A percentile compares a stretch with the other conserved stretches of the same genome.
Conservation (phyloP, 2,888 invertebrate genomes). For the Strigamia transsilvanica region DNA sequence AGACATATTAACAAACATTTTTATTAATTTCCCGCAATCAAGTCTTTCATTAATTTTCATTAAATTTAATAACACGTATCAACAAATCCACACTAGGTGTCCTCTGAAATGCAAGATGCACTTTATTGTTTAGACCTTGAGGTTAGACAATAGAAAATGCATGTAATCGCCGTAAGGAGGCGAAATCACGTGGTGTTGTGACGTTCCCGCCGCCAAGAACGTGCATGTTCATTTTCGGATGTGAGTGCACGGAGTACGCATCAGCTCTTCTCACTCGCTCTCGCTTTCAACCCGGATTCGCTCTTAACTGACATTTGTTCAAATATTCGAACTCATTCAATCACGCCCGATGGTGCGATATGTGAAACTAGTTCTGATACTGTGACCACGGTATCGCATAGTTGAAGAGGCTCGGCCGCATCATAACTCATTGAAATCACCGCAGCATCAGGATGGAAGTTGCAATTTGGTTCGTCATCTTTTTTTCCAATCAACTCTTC, state of each 20-base stretch:
- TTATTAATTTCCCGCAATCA: neutral
- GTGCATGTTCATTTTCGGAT: conserved; percentile 34
- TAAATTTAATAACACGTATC: no score
- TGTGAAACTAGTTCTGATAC: neutral
- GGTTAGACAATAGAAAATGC: neutral
- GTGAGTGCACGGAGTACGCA: conserved; percentile 42
- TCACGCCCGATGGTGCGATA: neutral
- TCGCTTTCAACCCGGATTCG: neutral
- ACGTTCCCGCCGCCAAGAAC: conserved; percentile 25
- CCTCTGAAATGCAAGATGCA: neutral
- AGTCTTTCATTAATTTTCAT: neutral
- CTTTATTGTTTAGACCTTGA: neutral
- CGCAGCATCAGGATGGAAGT: conserved; percentile 28
- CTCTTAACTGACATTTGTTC: neutral
- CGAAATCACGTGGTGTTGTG: conserved; percentile 35
- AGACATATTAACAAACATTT: neutral
- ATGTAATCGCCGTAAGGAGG: conserved; percentile 35
- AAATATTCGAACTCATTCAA: neutral
- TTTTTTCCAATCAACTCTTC: neutral
- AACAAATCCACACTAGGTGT: no score
- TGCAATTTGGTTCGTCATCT: conserved; percentile 1
- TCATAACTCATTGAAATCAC: neutral
- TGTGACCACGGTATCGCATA: neutral
- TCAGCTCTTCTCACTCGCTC: conserved; percentile 23
- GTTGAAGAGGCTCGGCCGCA: neutral